Percentiles rank a stretch among this genome's conserved stretches.
phyloP scores from a whole-genome alignment of 2,113 vertebrate genomes.

The Atherinomorus stipes region DNA sequence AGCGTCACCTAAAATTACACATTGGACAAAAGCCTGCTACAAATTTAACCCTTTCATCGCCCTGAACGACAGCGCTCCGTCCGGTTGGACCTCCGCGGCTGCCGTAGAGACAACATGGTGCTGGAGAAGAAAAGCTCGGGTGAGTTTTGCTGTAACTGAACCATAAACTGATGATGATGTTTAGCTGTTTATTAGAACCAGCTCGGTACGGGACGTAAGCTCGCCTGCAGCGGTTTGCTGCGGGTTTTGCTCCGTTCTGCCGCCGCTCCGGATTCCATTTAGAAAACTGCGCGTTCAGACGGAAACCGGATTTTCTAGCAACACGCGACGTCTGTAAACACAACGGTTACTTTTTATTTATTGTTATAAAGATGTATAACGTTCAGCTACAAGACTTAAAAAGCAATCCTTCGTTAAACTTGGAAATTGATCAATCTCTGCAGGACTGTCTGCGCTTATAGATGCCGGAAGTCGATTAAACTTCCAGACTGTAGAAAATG shows the following conservation, averaged over 20 bases:
- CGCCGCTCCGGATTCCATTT: not conserved
- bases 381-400: not conserved
- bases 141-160: too few relatives aligned
- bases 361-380: fast-evolving
- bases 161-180: too few relatives aligned
- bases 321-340: not conserved
- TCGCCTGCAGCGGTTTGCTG: not conserved
- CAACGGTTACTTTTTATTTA: not conserved
- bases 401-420: not conserved
- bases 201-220: not conserved
- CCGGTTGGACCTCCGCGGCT: not conserved
- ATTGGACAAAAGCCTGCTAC: too few relatives aligned
- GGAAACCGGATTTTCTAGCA: not conserved
- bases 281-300: not conserved
- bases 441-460: too few relatives aligned
- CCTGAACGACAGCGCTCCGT: not conserved
- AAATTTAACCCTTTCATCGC: too few relatives aligned
- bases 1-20: too few relatives aligned
- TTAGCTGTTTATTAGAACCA: too few relatives aligned
- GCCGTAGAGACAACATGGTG: conserved; percentile 62
- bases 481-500: too few relatives aligned
- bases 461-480: too few relatives aligned
- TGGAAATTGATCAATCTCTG: too few relatives aligned
- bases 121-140: conserved; percentile 75
- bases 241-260: not conserved